These are phyloP conservation scores for Molossus alvarezi DNA, from an alignment of 2,797 vertebrate species.

Conservation along the genomic window DNA sequence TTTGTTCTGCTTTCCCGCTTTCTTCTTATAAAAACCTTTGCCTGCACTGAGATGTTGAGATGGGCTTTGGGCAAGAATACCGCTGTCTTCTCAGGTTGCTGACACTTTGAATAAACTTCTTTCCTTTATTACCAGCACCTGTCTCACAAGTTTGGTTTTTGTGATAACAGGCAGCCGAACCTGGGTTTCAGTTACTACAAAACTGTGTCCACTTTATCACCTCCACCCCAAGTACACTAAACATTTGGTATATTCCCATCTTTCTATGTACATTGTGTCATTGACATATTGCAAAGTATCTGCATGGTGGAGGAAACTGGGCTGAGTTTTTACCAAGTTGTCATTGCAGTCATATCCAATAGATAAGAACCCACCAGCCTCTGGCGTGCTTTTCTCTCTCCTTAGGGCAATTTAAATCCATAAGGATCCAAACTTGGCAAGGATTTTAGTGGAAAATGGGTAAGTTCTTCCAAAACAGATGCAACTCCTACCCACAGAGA, in stretches of 20 bases:
- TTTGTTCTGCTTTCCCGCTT: not conserved
- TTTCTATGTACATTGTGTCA: no score
- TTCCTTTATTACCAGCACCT: not conserved
- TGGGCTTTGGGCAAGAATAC: not conserved
- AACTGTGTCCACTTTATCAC: rapidly evolving
- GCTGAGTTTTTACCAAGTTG: not conserved
- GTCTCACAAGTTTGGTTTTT: not conserved
- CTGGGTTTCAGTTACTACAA: not conserved
- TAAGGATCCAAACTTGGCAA: not conserved
- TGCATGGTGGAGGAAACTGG: not conserved
- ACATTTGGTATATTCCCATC: no score
- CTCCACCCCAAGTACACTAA: no score
- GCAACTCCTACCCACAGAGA: not conserved
- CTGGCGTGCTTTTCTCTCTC: not conserved
- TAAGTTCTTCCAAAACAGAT: not conserved
- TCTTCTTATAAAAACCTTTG: not conserved
- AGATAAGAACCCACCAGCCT: not conserved
- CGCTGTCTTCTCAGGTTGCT: not conserved
- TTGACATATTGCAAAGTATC: no score
- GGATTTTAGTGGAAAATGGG: not conserved
- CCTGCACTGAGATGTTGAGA: not conserved
- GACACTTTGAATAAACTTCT: not conserved
- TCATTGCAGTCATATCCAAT: not conserved
- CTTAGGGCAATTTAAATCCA: not conserved
- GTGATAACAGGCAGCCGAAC: not conserved